Evolutionary conservation across 1,140 invertebrate genomes (phyloP), one percentile per base, ranked within the genome.

Genomic region (Pollicipes pollicipes): DNA sequence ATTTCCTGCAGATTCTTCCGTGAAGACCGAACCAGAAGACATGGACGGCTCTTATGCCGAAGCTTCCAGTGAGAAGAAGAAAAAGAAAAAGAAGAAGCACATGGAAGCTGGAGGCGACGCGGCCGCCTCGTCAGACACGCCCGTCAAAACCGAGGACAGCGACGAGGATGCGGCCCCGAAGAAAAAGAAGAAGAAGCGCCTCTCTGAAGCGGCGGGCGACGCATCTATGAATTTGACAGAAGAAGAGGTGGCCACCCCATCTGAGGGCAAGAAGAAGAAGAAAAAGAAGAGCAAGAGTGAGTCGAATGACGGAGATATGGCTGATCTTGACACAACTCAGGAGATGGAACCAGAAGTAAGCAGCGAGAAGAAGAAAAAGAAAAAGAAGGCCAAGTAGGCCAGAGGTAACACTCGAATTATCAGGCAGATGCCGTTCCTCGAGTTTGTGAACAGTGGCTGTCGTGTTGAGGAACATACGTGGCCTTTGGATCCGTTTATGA

Each of bases 61-160:
- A 26, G 66, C 27, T 69, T 28, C 58, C 13, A 45, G 29, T 66
- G 66, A 70, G 8, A 71, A 64, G 35, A 78, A 79, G 73, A 81
- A 81, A 73, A 76, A 80, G 72, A 80, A 80, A 70, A 77, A 78
- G 73, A 77, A 78, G 28, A 76, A 79, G 64, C 76, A 77, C 64
- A 73, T 70, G 6, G 74, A 70, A 26, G 72, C 69, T 17, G 72
- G n/a, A n/a, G n/a, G n/a, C n/a, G n/a, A 77, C 63, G 76, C 75
- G 32, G 73, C 76, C 67, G 73, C 71, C 13, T 73, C 77, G 31
- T 69, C 73, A 45, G 71, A 67, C 73, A 63, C 74, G 76, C 73
- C 29, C 72, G 30, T 35, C 71, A 29, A 76, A 74, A 73, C 35
- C 72, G 70, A 76, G 75, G 75, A 66, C 71, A 67, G 32, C 58